Evolutionary conservation across 2,113 vertebrate genomes (phyloP).

Genomic region (Gobius niger): DNA sequence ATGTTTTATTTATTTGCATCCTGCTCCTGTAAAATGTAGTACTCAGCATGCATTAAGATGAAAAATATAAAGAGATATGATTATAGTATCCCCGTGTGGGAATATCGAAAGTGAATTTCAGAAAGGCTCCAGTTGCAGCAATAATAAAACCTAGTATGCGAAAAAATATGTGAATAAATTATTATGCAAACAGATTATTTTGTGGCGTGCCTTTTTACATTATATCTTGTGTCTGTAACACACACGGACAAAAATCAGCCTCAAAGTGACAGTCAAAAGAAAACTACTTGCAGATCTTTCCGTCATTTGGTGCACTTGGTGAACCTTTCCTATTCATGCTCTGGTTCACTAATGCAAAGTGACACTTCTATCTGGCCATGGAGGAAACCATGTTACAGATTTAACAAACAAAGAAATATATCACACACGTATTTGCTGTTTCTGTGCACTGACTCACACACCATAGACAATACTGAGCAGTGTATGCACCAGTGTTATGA

Average conservation of each 20-base stretch:
- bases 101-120: conserved; percentile 59
- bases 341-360: background rate
- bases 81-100: conserved; percentile 67
- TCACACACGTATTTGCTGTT: background rate
- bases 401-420: background rate
- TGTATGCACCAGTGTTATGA: conserved; percentile 12
- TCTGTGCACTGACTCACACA: background rate
- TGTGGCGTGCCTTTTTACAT: conserved; percentile 44
- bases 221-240: background rate
- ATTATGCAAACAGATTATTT: conserved; percentile 66
- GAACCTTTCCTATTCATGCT: background rate
- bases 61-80: conserved; percentile 67
- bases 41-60: conserved; percentile 78
- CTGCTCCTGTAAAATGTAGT: conserved; percentile 78
- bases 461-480: background rate
- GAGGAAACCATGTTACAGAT: background rate
- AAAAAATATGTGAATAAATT: conserved; percentile 73
- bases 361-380: background rate
- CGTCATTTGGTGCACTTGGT: background rate
- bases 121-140: conserved; percentile 77
- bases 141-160: conserved; percentile 77
- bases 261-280: background rate
- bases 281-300: background rate
- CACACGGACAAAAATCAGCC: background rate
- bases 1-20: conserved; percentile 80